Base-by-base conservation (phyloP, 2,888 invertebrate species). In the Cancer borealis region DNA sequence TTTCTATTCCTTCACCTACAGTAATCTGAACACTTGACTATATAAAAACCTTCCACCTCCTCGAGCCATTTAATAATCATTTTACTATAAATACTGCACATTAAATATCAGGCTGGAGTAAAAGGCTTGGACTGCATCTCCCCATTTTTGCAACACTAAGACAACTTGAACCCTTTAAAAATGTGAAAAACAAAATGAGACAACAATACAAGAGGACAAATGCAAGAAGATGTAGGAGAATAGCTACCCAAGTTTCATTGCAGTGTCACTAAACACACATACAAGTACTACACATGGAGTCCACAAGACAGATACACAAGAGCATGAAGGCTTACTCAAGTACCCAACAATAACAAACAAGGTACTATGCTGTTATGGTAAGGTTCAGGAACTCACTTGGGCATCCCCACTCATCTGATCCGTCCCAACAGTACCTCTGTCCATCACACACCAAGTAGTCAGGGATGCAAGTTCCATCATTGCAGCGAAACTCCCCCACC, bases 401-500 rank as follows among this genome's bases (percentile, higher is more conserved):
- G 73, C 73, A 73, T n/a, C 26, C 73, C 73, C 73, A 73, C 87
- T 95, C 95, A 92, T 95, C 95, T 2, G 95, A 95, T 10, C 94
- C 93, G 73, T 95, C 95, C 14, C 92, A 73, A 73, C 95, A 95
- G 49, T 95, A 92, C 1, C 88, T 87, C 54, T 88, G 88, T 21
- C 95, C 93, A 88, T 95, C 94, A 90, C 95, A 95, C 60, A 92
- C 93, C 66, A 95, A 73, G 45, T 26, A 46, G 45, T 10, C 21
- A 5, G 95, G 94, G 90, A 95, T 94, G 88, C 95, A 95, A 45
- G 92, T 93, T 54, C 93, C 93, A 79, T 93, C 93, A 92, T 93
- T 93, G 79, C 95, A 95, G 88, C 60, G 21, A 89, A 95, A 95
- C 92, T 95, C 93, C 30, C 91, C 95, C 30, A 14, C 12, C 84